A percentile compares a stretch with the other conserved stretches of the same genome.
These are phyloP conservation scores for Columba guinea DNA, from an alignment of 2,797 vertebrate genomes.

Conservation along the genomic window DNA sequence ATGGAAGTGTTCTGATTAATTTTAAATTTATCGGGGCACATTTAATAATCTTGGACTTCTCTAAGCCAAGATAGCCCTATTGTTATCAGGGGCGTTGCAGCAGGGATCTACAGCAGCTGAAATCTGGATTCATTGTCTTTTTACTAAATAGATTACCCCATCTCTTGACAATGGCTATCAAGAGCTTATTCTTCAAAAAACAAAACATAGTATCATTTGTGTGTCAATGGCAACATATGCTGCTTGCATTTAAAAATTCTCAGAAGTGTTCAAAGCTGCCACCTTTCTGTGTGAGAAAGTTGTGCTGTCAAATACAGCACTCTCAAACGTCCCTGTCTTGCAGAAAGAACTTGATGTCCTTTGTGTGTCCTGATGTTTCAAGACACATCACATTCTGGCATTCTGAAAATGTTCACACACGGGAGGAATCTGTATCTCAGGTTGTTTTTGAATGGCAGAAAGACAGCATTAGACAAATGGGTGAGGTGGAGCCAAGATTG, in stretches of 20 bases:
- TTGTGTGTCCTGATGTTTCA: neutral
- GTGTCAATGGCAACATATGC: neutral
- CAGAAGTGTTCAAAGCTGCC: neutral
- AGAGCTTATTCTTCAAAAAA: neutral
- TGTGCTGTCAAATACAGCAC: neutral
- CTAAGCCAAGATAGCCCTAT: neutral
- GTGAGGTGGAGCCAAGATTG: neutral
- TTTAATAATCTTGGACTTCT: neutral
- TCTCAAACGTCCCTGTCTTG: neutral
- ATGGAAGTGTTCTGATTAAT: neutral
- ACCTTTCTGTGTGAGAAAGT: neutral
- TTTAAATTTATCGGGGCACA: neutral
- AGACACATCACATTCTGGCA: neutral
- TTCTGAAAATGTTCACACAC: accelerated
- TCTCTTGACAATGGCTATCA: neutral
- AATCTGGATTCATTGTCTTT: neutral
- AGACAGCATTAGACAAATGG: neutral
- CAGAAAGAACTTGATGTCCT: neutral
- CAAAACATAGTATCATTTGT: neutral
- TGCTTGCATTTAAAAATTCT: neutral
- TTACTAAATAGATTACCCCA: neutral
- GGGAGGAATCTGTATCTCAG: neutral
- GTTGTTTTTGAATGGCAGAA: neutral
- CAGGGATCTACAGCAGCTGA: neutral
- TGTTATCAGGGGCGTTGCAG: neutral